Base-by-base conservation (phyloP, 2,113 vertebrate species). In the Peromyscus polionotus region DNA sequence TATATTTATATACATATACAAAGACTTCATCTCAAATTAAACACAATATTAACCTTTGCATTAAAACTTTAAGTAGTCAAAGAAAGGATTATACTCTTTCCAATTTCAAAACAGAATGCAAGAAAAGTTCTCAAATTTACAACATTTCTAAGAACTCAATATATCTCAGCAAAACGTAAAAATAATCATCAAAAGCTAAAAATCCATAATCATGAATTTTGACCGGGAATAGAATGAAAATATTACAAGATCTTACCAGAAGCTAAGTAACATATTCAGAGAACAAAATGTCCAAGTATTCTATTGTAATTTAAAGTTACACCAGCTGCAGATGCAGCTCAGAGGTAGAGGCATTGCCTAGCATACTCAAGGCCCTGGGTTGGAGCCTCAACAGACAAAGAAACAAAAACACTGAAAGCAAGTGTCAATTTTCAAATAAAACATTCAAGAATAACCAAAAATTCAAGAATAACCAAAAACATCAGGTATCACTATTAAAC, bases 151-250 rank as follows among this genome's bases (percentile, higher is more conserved):
- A 73, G 83, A 96, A 90, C 31, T 93, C 39, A 88, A 96, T 91
- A 88, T 22, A 77, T 68, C 14, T 95, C 63, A 81, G 65, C 86
- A 94, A 97, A 95, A 67, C 86, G 54, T 94, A 90, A 90, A 95
- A 95, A 68, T 91, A 96, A 92, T 57, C 33, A 95, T 70, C 63
- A 96, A 95, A 95, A 92, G 85, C 94, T 90, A 87, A 75, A 96
- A 97, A 97, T 80, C 70, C 54, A 76, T 96, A 95, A 94, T 89
- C 70, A 95, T 92, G 95, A 93, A 96, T 96, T 75, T 77, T 97
- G 94, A 97, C 80, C 72, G 24, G 94, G 93, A 96, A 97, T 88
- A 96, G 85, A 96, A 96, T 77, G 76, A 96, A 63, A 91, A 87
- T 54, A 94, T 93, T 57, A 93, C 73, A 96, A 90, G 54, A 76